Base-by-base conservation (phyloP, 2,113 vertebrate genomes). In the Crotalus helleri region DNA sequence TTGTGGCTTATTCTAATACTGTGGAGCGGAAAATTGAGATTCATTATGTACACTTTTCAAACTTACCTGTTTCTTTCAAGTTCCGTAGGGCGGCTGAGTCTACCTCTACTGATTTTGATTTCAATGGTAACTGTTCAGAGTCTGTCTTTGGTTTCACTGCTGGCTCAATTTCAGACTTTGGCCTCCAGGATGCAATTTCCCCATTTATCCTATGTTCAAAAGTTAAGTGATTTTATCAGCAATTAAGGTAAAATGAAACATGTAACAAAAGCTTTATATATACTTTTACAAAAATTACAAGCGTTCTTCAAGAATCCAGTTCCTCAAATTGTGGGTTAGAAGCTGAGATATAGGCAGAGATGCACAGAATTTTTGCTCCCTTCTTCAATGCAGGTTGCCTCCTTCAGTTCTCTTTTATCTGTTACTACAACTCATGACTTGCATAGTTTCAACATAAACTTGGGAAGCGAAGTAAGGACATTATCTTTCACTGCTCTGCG, bases 141-240 rank as follows among this genome's bases (percentile, higher is more conserved):
- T 98, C 98, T 94, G 97, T 95, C 96, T 98, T 98, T 97, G 97
- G 97, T 98, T 98, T 98, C 94, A 95, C 92, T 91, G 96, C 44
- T 69, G 98, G 97, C 95, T 99, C 99, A 91, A 96, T 90, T 93
- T 99, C 99, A 69, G 98, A 98, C 97, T 99, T 99, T 0, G 98
- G 98, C 96, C 98, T 97, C 93, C 95, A 97, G 39, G 96, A 95
- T 97, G 98, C 97, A 95, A 99, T 93, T 95, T 99, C 99, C 95
- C 99, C 99, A 96, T 99, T 99, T 95, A 98, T 97, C 91, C 99
- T 99, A 93, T 61, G 87, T 46, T 90, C 24, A 0, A 55, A 91
- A 85, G 69, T 85, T 54, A 55, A 95, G 19, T 2, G 2, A 96
- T 95, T 3, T 93, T 7, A 92, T 0, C 3, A 89, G 87, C 7